Percentiles rank a stretch among this genome's conserved stretches.
Evolutionary conservation across 35 echinoderm and acorn worm species (phyloP).

Genomic region (Apostichopus japonicus): DNA sequence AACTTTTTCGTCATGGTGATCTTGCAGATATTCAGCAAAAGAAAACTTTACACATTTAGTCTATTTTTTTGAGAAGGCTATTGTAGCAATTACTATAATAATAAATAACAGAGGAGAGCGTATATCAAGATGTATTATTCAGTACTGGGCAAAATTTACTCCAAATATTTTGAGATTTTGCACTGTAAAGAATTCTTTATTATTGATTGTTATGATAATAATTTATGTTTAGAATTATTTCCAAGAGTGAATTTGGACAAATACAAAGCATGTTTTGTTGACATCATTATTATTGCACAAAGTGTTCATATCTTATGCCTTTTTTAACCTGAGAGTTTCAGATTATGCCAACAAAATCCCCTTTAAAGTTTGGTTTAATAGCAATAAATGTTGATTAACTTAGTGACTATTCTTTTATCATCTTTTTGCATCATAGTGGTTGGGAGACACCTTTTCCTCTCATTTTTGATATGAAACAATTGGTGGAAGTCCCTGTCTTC

Average conservation of each 20-base stretch:
- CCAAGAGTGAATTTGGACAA: slow-evolving; percentile 59
- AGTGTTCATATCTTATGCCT: slow-evolving; percentile 69
- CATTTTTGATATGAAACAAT: no score
- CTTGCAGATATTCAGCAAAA: not conserved
- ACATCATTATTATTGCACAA: slow-evolving; percentile 64
- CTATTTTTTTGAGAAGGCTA: not conserved
- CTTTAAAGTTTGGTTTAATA: slow-evolving; percentile 67
- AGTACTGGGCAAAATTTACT: slow-evolving; percentile 58
- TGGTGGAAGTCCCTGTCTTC: no score
- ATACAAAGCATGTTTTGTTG: slow-evolving; percentile 48
- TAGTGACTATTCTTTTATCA: not conserved
- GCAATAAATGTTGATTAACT: slow-evolving; percentile 69
- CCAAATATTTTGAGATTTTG: slow-evolving; percentile 52
- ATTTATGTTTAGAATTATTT: slow-evolving; percentile 63
- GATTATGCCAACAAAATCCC: slow-evolving; percentile 63
- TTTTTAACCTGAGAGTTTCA: slow-evolving; percentile 52
- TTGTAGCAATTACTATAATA: slow-evolving; percentile 24
- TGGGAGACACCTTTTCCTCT: no score
- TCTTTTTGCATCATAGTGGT: no score
- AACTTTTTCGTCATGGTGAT: not conserved
- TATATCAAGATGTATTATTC: slow-evolving; percentile 61
- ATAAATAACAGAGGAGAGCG: slow-evolving; percentile 32
- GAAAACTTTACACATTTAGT: not conserved
- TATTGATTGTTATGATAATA: slow-evolving; percentile 35
- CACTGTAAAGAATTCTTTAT: slow-evolving; percentile 45